Conservation (phyloP, 2,888 invertebrate genomes). For the Pediacus dermestoides region DNA sequence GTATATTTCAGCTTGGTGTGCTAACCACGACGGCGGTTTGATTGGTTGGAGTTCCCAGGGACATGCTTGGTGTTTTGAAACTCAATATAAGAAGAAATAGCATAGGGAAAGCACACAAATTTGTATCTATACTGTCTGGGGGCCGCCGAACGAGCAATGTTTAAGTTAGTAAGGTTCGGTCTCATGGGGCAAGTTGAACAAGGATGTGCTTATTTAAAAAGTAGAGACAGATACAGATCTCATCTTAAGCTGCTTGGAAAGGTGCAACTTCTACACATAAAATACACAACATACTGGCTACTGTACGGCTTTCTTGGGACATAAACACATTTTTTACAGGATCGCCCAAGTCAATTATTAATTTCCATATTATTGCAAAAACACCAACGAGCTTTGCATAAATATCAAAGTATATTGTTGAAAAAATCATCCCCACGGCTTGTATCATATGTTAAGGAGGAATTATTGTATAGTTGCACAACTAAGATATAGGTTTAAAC, state of each 20-base stretch:
- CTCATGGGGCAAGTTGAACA: constrained; percentile 17
- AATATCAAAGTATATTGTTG: no score
- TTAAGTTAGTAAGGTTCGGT: constrained; percentile 20
- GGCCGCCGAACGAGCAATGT: constrained; percentile 15
- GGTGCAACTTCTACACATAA: constrained; percentile 43
- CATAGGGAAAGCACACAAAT: constrained; percentile 35
- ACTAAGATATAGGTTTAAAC: no score
- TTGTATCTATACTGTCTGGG: constrained; percentile 41
- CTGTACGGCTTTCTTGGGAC: constrained; percentile 32
- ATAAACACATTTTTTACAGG: constrained; percentile 32
- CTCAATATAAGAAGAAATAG: constrained; percentile 10
- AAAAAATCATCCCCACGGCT: no score
- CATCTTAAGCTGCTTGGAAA: constrained; percentile 39
- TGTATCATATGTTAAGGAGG: no score
- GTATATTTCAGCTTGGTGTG: no score
- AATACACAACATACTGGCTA: constrained; percentile 46
- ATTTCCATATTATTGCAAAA: neutral
- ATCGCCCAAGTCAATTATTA: no score
- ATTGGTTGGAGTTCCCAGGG: constrained; percentile 7
- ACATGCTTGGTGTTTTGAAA: constrained; percentile 7
- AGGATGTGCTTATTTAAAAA: constrained; percentile 29
- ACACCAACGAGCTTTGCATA: constrained; percentile 1
- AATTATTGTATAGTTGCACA: no score
- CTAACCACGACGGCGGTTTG: neutral
- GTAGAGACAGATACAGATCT: constrained; percentile 35